Evolutionary conservation across 2,797 vertebrate genomes (phyloP).

Genomic region (Decapterus maruadsi): DNA sequence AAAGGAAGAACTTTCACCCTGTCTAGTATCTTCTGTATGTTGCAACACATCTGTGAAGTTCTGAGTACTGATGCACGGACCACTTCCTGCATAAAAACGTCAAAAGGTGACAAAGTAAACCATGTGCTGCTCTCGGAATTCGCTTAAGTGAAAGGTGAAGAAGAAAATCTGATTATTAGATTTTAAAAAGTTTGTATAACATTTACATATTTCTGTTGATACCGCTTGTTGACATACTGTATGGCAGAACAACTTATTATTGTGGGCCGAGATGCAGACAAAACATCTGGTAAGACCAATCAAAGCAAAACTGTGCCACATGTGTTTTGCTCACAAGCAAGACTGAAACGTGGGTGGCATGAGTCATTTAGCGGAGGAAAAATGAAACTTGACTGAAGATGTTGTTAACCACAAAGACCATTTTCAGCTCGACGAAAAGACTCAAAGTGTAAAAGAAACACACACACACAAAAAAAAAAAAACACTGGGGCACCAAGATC

Average conservation of each 20-base stretch:
- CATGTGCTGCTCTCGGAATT: background rate
- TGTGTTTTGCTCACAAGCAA: constrained; percentile 37
- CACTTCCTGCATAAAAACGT: constrained; percentile 51
- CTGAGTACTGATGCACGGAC: constrained; percentile 24
- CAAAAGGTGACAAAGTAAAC: constrained; percentile 23
- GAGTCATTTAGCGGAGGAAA: constrained; percentile 21
- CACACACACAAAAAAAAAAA: background rate
- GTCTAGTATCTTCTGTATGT: background rate
- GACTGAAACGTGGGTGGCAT: constrained; percentile 9
- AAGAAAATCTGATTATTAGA: background rate
- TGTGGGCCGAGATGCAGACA: background rate
- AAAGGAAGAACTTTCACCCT: background rate
- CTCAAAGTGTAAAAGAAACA: constrained; percentile 41
- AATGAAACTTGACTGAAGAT: constrained; percentile 24
- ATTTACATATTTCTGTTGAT: background rate
- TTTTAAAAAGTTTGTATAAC: background rate
- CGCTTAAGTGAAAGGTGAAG: too few relatives aligned
- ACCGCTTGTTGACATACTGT: too few relatives aligned
- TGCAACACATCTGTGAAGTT: constrained; percentile 14
- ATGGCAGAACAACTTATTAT: background rate
- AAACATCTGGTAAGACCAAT: background rate
- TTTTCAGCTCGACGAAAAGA: constrained; percentile 16
- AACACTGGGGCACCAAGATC: constrained; percentile 4
- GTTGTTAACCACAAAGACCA: constrained; percentile 56
- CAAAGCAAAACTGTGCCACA: background rate